Percentiles rank a stretch among this genome's conserved stretches.
Conservation (phyloP, 2,797 vertebrate genomes). For the Todus mexicanus region DNA sequence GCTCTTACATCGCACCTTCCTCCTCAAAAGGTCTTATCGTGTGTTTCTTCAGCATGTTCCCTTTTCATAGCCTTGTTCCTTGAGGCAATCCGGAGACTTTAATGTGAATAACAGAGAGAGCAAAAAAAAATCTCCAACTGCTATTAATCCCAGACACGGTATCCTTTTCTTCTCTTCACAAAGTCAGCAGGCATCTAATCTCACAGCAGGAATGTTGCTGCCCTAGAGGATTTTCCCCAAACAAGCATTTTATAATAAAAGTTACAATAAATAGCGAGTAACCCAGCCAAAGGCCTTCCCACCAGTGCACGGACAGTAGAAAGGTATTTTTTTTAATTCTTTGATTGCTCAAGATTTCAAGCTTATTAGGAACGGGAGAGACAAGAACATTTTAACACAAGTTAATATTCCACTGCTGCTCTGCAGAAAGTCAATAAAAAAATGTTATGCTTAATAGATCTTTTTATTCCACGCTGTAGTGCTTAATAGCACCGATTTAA, state of each 20-base stretch:
- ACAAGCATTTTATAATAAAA: conserved; percentile 36
- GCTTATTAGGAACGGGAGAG: neutral
- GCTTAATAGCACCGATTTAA: neutral
- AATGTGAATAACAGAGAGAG: neutral
- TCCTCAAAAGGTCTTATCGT: neutral
- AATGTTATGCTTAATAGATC: neutral
- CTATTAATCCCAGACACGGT: conserved; percentile 23
- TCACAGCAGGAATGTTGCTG: neutral
- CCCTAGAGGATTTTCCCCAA: conserved; percentile 37
- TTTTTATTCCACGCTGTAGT: neutral
- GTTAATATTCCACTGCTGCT: neutral
- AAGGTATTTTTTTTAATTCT: conserved; percentile 18
- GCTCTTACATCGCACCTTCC: neutral
- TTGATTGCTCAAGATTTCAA: conserved; percentile 25
- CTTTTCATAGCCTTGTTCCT: neutral
- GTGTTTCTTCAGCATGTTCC: neutral
- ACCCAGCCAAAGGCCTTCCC: conserved; percentile 8
- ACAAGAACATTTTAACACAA: neutral
- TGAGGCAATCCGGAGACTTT: neutral
- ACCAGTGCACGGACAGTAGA: neutral
- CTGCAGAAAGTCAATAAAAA: neutral
- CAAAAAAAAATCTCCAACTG: neutral
- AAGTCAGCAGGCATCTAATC: conserved; percentile 35
- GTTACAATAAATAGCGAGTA: conserved; percentile 9
- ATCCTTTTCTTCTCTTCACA: conserved; percentile 5